Percentiles rank a stretch among this genome's conserved stretches.
Evolutionary conservation across 2,797 vertebrate genomes (phyloP).

Genomic region (Arnoldichthys spilopterus): DNA sequence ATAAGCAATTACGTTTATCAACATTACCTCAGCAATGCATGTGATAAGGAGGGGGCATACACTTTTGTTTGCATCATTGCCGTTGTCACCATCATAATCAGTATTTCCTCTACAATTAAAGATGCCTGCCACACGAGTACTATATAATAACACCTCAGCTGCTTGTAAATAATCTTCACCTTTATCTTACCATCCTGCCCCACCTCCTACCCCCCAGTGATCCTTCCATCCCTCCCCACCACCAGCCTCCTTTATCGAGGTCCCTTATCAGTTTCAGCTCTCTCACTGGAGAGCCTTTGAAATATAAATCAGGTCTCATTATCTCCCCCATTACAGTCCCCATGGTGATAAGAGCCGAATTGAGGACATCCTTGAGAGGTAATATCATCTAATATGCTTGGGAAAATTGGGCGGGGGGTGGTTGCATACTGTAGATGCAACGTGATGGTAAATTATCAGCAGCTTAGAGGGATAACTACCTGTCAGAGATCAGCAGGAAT

Average conservation of each 20-base stretch:
- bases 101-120: background rate
- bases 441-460: constrained; percentile 28
- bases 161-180: constrained; percentile 56
- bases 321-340: constrained; percentile 77
- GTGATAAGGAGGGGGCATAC: constrained; percentile 14
- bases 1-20: constrained; percentile 26
- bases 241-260: constrained; percentile 59
- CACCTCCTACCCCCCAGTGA: constrained; percentile 34
- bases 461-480: constrained; percentile 24
- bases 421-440: constrained; percentile 35
- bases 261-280: constrained; percentile 62
- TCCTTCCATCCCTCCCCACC: constrained; percentile 47
- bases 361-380: constrained; percentile 78
- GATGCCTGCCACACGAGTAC: constrained; percentile 10
- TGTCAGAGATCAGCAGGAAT: constrained; percentile 16
- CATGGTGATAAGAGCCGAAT: constrained; percentile 76
- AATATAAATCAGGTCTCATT: constrained; percentile 74
- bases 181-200: constrained; percentile 49
- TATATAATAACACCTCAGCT: constrained; percentile 6
- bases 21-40: constrained; percentile 1
- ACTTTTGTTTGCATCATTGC: constrained; percentile 1
- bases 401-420: constrained; percentile 47
- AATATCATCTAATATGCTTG: constrained; percentile 66
- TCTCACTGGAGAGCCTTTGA: constrained; percentile 65
- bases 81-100: constrained; percentile 4